Conservation (phyloP, 2,888 invertebrate genomes). For the Amphipyra tragopoginis region DNA sequence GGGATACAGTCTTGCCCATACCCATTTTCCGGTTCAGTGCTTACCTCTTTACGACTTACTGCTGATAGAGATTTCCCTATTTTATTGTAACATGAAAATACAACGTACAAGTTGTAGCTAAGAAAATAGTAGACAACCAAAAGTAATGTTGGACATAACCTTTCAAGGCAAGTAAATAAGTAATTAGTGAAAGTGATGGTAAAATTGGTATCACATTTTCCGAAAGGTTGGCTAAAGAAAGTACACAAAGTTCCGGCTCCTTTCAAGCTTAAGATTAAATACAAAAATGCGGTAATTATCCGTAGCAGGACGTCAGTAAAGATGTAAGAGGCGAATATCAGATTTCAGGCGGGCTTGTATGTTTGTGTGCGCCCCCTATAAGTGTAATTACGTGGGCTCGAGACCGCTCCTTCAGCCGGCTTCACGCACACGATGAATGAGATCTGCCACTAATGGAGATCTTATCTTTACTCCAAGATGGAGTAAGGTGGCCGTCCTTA, state of each 20-base stretch:
- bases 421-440: slow-evolving; percentile 84
- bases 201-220: slow-evolving; percentile 43
- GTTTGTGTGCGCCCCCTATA: slow-evolving; percentile 73
- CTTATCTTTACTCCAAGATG: slow-evolving; percentile 82
- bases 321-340: slow-evolving; percentile 69
- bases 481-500: slow-evolving; percentile 82
- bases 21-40: slow-evolving; percentile 65
- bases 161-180: slow-evolving; percentile 39
- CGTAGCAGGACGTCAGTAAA: slow-evolving; percentile 56
- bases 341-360: slow-evolving; percentile 64
- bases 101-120: slow-evolving; percentile 37
- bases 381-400: slow-evolving; percentile 78
- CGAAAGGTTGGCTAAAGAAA: slow-evolving; percentile 41
- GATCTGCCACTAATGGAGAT: slow-evolving; percentile 86
- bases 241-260: slow-evolving; percentile 34
- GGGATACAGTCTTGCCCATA: slow-evolving; percentile 61
- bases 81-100: slow-evolving; percentile 57
- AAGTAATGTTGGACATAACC: slow-evolving; percentile 17
- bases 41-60: slow-evolving; percentile 62
- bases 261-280: slow-evolving; percentile 52
- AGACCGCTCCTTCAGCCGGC: slow-evolving; percentile 69
- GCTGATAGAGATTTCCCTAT: slow-evolving; percentile 60
- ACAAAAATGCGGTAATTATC: slow-evolving; percentile 59
- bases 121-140: slow-evolving; percentile 21
- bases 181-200: slow-evolving; percentile 45